Base-by-base conservation (phyloP, 2,888 invertebrate genomes). In the Zygaena filipendulae region DNA sequence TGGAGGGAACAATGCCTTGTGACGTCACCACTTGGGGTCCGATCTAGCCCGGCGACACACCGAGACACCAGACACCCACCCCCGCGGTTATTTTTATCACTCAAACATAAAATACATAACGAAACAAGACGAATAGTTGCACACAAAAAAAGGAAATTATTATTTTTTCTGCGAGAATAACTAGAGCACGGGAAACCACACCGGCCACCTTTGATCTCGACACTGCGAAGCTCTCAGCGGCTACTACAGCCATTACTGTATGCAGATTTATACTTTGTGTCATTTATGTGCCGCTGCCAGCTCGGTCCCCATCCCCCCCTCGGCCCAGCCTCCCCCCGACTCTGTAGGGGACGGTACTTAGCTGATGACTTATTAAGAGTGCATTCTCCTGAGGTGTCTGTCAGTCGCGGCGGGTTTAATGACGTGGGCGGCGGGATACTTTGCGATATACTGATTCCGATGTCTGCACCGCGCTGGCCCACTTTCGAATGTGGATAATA, bases 281-380 rank as follows among this genome's bases (percentile, higher is more conserved):
- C 71, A 71, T 75, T 72, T 72, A 72, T 67, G 70, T 68, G 63
- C 62, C 60, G 57, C 55, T 59, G 54, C 52, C 39, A 33, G 36
- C 36, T 38, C 33, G 25, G 32, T 34, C 29, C 30, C 33, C 40
- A 38, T 28, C 26, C 25, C 40, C 29, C 43, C 33, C 32, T 37
- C 37, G 29, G 25, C 25, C 40, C 33, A 25, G 42, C 39, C 27
- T 43, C 44, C 22, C 33, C 38, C 25, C 43, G 42, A 38, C 42
- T 47, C 47, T 43, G 42, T 45, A 47, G 50, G 43, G 49, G 44
- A 47, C 44, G 47, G 42, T 75, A 79, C 77, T 79, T 79, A 79
- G 77, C 77, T 75, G 77, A 79, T 79, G 77, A 79, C 77, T 79
- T 79, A 79, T 79, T 79, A 77, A 71, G 74, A 70, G 71, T 63